These are phyloP conservation scores for Tetrao urogallus DNA, from an alignment of 2,113 vertebrate species.

Conservation along the genomic window DNA sequence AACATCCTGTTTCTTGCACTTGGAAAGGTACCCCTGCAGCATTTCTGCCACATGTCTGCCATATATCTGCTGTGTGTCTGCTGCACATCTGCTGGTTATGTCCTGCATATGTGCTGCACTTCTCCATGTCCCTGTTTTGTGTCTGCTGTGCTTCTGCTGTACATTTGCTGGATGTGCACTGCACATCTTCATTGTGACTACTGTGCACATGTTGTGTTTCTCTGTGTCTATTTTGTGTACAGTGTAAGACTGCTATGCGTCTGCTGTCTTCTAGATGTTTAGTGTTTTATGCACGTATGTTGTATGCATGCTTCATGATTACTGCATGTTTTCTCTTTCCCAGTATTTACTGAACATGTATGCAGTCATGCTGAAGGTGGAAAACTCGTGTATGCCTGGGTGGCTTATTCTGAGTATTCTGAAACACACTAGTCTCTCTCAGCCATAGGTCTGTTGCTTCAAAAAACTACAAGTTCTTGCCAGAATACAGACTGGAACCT, in stretches of 20 bases:
- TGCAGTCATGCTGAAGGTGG: not conserved
- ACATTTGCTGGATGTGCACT: not conserved
- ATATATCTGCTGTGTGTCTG: not conserved
- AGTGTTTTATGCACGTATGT: not conserved
- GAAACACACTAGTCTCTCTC: not conserved
- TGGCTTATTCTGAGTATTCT: not conserved
- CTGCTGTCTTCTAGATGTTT: not conserved
- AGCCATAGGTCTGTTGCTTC: not conserved
- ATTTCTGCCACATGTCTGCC: not conserved
- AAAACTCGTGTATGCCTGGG: not conserved
- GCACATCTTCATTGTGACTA: not conserved
- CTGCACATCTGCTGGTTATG: not conserved
- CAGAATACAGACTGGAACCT: not conserved
- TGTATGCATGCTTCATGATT: not conserved
- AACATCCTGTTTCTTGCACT: not conserved
- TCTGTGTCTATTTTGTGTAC: not conserved
- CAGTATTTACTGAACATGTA: not conserved
- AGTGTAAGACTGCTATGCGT: not conserved
- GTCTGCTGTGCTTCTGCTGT: not conserved
- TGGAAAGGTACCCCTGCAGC: not conserved
- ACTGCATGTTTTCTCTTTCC: not conserved
- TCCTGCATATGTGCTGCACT: not conserved
- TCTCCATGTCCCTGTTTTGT: not conserved
- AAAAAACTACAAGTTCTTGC: not conserved
- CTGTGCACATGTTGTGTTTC: rapidly evolving